Evolutionary conservation across 2,113 vertebrate genomes (phyloP).

Genomic region (Corythornis cristatus): DNA sequence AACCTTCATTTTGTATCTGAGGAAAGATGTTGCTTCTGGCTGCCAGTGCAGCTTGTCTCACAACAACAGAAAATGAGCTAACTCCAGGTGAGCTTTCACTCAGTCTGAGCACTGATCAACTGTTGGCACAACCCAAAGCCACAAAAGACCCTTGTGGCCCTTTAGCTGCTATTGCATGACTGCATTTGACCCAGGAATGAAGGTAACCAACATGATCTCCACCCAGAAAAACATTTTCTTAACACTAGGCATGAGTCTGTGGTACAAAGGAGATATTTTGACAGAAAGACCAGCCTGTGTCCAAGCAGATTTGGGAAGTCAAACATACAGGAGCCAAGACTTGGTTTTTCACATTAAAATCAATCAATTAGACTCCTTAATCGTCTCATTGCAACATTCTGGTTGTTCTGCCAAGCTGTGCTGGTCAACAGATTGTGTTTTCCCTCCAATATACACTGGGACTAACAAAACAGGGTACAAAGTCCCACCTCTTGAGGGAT

Average conservation of each 20-base stretch:
- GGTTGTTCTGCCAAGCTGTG: conserved; percentile 11
- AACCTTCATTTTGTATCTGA: background rate
- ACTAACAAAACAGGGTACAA: background rate
- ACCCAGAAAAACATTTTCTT: background rate
- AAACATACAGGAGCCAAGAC: background rate
- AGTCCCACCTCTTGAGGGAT: background rate
- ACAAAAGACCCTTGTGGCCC: background rate
- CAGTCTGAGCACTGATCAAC: background rate
- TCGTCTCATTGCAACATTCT: conserved; percentile 10
- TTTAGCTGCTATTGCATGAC: background rate
- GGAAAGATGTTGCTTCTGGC: background rate
- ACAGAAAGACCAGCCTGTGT: background rate
- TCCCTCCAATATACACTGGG: background rate
- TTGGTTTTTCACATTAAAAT: background rate
- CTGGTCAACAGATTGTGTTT: background rate
- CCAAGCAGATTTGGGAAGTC: conserved; percentile 6
- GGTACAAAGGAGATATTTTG: background rate
- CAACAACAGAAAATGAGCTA: background rate
- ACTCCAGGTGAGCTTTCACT: background rate
- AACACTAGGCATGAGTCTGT: background rate
- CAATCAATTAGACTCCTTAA: background rate
- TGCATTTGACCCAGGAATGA: background rate
- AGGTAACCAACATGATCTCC: background rate
- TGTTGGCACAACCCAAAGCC: background rate
- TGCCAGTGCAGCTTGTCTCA: background rate